phyloP scores from a whole-genome alignment of 1,140 invertebrate genomes.

The Pseudobourletiella spinata region DNA sequence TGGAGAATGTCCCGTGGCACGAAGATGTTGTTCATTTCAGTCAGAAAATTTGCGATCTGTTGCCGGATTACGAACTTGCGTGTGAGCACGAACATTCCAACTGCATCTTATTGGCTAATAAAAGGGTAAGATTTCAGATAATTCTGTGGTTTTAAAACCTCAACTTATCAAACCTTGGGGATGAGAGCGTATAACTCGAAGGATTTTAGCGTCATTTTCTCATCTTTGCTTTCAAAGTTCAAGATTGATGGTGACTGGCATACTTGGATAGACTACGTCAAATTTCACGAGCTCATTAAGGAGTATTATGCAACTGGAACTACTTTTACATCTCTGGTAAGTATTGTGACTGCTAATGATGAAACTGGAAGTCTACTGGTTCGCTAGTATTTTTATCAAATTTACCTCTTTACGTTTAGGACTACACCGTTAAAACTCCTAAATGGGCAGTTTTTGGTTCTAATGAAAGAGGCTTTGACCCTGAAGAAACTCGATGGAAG shows the following conservation, averaged over 20 bases:
- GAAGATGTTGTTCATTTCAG: constrained; percentile 53
- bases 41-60: constrained; percentile 42
- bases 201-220: too few species aligned
- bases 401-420: constrained; percentile 35
- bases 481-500: constrained; percentile 48
- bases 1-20: constrained; percentile 60
- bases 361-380: too few species aligned
- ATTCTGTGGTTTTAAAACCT: background rate
- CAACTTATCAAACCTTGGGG: background rate
- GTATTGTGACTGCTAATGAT: too few species aligned
- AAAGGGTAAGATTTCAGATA: constrained; percentile 44
- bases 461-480: constrained; percentile 52
- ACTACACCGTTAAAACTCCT: constrained; percentile 52
- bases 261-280: constrained; percentile 57
- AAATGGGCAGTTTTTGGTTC: constrained; percentile 52
- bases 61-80: constrained; percentile 51
- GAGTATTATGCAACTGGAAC: constrained; percentile 42
- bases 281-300: constrained; percentile 48
- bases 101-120: constrained; percentile 52
- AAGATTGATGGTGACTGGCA: constrained; percentile 49
- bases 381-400: constrained; percentile 9
- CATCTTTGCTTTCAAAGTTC: constrained; percentile 48
- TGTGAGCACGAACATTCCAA: constrained; percentile 59
- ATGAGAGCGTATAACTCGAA: too few species aligned
- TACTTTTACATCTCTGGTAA: constrained; percentile 46